These are phyloP conservation scores for Marmota flaviventris DNA, from an alignment of 2,113 vertebrate genomes.

Conservation along the genomic window DNA sequence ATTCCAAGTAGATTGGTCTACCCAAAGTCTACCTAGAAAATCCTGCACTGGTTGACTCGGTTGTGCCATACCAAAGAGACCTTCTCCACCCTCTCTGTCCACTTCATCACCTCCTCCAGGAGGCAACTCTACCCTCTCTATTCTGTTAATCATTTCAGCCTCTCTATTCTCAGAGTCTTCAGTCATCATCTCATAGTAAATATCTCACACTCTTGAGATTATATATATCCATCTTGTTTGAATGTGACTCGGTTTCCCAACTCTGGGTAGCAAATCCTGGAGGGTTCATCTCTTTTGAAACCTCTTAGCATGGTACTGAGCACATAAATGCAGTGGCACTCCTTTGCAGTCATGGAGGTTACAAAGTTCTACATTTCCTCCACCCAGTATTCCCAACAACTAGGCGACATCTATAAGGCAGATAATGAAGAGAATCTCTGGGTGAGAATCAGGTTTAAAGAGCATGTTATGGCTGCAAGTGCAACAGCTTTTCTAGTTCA, in stretches of 20 bases:
- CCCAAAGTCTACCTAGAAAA: background rate
- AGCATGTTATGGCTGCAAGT: background rate
- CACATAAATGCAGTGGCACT: background rate
- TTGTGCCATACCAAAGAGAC: background rate
- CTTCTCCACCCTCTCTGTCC: background rate
- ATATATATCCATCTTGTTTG: background rate
- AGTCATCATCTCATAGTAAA: background rate
- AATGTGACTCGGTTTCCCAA: slow-evolving; percentile 12
- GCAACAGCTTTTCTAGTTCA: background rate
- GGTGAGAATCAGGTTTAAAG: slow-evolving; percentile 9
- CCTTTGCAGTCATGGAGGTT: background rate
- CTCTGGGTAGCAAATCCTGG: background rate
- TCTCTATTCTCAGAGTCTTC: background rate
- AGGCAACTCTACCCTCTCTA: background rate
- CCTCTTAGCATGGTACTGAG: background rate
- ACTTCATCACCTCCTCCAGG: background rate
- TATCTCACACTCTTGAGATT: background rate
- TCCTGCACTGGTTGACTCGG: background rate
- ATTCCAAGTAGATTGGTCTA: background rate
- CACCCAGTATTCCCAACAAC: background rate
- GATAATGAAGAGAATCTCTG: background rate
- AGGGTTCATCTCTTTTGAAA: background rate
- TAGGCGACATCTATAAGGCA: background rate
- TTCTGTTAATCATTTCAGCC: background rate
- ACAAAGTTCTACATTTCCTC: background rate